phyloP scores from a whole-genome alignment of 1,140 invertebrate species.

The Hyposmocoma kahamanoa region DNA sequence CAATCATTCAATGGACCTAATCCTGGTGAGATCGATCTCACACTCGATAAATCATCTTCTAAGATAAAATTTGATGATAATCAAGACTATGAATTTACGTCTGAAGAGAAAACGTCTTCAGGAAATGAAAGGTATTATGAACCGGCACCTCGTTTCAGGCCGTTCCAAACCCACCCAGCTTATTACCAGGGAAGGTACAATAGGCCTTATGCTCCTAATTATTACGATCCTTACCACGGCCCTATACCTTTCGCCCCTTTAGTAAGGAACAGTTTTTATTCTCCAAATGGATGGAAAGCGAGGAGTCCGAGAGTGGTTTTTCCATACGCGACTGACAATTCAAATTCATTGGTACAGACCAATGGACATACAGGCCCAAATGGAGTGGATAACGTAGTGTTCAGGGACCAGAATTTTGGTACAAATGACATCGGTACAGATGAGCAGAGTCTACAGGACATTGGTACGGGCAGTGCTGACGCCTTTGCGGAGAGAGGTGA shows the following conservation, averaged over 20 bases:
- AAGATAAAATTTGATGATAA: constrained; percentile 58
- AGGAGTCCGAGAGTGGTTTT: constrained; percentile 75
- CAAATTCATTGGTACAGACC: constrained; percentile 51
- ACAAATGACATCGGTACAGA: constrained; percentile 72
- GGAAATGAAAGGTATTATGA: constrained; percentile 57
- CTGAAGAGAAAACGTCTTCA: constrained; percentile 25
- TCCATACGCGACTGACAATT: constrained; percentile 60
- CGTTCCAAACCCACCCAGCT: constrained; percentile 31
- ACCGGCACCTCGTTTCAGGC: constrained; percentile 30
- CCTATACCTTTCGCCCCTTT: constrained; percentile 36
- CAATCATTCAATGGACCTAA: constrained; percentile 35
- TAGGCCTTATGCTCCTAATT: constrained; percentile 48
- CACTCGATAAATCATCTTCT: constrained; percentile 31
- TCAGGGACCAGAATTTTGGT: constrained; percentile 76
- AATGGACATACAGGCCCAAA: constrained; percentile 67
- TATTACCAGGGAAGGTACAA: constrained; percentile 55
- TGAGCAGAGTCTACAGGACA: constrained; percentile 73
- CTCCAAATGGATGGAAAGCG: constrained; percentile 58
- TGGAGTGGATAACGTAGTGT: constrained; percentile 73
- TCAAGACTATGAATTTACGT: constrained; percentile 55
- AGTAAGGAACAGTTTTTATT: constrained; percentile 41
- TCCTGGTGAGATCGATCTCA: constrained; percentile 62
- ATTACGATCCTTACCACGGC: constrained; percentile 40
- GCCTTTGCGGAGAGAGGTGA: constrained; percentile 74
- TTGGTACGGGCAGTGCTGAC: constrained; percentile 63